phyloP scores from a whole-genome alignment of 2,113 vertebrate genomes.

The Triplophysa tibetana region DNA sequence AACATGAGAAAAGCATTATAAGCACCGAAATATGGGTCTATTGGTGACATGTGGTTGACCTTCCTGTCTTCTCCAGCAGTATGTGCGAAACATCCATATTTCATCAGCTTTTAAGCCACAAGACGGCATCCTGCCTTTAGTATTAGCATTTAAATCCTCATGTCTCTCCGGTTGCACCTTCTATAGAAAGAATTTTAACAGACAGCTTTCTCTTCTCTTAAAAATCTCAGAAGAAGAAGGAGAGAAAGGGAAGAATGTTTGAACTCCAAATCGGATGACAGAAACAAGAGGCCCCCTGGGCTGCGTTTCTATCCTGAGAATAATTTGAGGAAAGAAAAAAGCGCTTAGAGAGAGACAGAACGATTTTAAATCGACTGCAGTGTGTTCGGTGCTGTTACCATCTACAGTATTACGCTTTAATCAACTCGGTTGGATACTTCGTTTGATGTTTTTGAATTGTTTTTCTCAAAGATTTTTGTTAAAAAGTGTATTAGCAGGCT shows the following conservation, averaged over 20 bases:
- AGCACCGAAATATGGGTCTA: background rate
- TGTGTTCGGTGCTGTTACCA: background rate
- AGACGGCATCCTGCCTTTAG: conserved; percentile 67
- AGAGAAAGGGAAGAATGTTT: conserved; percentile 40
- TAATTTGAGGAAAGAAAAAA: conserved; percentile 23
- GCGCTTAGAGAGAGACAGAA: conserved; percentile 1
- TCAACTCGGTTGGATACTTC: too few relatives aligned
- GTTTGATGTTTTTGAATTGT: background rate
- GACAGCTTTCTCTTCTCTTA: conserved; percentile 43
- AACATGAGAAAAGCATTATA: background rate
- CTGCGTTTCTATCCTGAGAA: conserved; percentile 21
- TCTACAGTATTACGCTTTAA: conserved; percentile 1
- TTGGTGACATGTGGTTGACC: conserved; percentile 38
- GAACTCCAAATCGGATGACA: conserved; percentile 47
- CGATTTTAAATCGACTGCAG: background rate
- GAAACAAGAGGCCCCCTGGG: conserved; percentile 39
- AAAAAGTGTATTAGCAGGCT: too few relatives aligned
- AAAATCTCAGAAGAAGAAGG: conserved; percentile 13
- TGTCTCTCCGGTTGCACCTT: conserved; percentile 43
- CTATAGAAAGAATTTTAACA: conserved; percentile 47
- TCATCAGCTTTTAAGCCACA: conserved; percentile 69
- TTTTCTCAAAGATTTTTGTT: too few relatives aligned
- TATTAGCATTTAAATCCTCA: conserved; percentile 76
- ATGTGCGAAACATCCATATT: conserved; percentile 70
- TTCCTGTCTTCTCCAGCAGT: conserved; percentile 54